Evolutionary conservation across 1,140 invertebrate species (phyloP), one percentile per base, ranked within the genome.

Genomic region (Phocides pigmalion): DNA sequence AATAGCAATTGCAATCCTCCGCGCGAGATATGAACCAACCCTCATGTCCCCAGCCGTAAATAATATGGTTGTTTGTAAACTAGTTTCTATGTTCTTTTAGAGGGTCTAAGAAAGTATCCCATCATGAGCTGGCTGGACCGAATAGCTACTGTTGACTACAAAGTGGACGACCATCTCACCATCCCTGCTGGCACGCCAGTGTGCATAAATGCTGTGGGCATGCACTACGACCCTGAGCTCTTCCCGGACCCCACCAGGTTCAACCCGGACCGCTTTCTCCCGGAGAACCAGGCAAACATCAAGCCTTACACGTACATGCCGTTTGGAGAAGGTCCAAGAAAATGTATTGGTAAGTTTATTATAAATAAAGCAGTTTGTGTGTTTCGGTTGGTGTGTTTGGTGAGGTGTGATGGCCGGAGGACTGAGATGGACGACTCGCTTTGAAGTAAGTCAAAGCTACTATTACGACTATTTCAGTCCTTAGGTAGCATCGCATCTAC

Each of bases 281-380:
- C 90, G 1, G 87, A 92, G 42, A 92, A 93, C 56, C 85, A 87
- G 35, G 16, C 42, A 0, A 68, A 74, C 1, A 72, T 81, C 0
- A 49, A 35, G 5, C 70, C 74, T 0, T 92, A 77, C 19, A 69
- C 86, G 0, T 94, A 84, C 66, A 59, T 95, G n/a, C 94, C 94
- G 1, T 95, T 95, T 77, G 94, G 94, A 6, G 94, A 94, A 65
- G 95, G 95, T 3, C 93, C 93, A 0, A 87, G 95, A 22, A 93
- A 93, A 68, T 95, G 95, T 79, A 94, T 95, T 58, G 93, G 92
- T 93, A 71, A 82, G 70, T 86, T 2, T 8, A 14, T 39, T 39
- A 14, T 8, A n/a, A 11, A 32, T 1, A 3, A 8, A 28, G 5
- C 25, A 28, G 6, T 8, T 28, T 28, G 5, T 28, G 5, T 6